Base-by-base conservation (phyloP, 2,888 invertebrate species). In the Pseudanteris insignis region DNA sequence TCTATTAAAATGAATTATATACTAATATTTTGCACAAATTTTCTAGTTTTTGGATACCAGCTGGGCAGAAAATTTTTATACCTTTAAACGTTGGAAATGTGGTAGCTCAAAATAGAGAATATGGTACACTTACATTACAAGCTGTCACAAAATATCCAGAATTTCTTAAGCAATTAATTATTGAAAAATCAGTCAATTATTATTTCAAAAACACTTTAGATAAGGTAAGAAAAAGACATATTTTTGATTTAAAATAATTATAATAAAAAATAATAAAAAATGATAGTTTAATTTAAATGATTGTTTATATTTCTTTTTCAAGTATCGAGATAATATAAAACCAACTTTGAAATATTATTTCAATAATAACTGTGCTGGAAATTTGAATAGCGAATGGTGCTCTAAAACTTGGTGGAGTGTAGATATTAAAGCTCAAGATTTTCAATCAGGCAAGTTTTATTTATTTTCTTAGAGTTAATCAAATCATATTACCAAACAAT, bases 401-500 rank as follows among this genome's bases (percentile, higher is more conserved):
- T 82, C 84, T 0, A 85, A 86, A 66, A 84, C 86, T 40, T 81
- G 84, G 28, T 92, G 92, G 92, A 87, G 86, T 3, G 81, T 89
- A 1, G 88, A 88, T 51, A 80, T 90, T 9, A 83, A 84, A 0
- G 86, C 88, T 1, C 85, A 87, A 70, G 91, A 92, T 71, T 46
- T 26, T 54, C 10, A 46, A 12, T 54, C 46, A 28, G 44, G 53
- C 79, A 44, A 53, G 18, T 30, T 34, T 25, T 33, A 21, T n/a
- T n/a, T n/a, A n/a, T n/a, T n/a, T n/a, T n/a, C n/a, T n/a, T n/a
- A n/a, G n/a, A n/a, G n/a, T n/a, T n/a, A n/a, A n/a, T n/a, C n/a
- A n/a, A n/a, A n/a, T n/a, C n/a, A n/a, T n/a, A n/a, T n/a, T n/a
- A n/a, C n/a, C n/a, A n/a, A n/a, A n/a, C n/a, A n/a, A n/a, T n/a